Evolutionary conservation across 2,113 vertebrate genomes (phyloP), one percentile per base, ranked within the genome.

Genomic region (Corythornis cristatus): DNA sequence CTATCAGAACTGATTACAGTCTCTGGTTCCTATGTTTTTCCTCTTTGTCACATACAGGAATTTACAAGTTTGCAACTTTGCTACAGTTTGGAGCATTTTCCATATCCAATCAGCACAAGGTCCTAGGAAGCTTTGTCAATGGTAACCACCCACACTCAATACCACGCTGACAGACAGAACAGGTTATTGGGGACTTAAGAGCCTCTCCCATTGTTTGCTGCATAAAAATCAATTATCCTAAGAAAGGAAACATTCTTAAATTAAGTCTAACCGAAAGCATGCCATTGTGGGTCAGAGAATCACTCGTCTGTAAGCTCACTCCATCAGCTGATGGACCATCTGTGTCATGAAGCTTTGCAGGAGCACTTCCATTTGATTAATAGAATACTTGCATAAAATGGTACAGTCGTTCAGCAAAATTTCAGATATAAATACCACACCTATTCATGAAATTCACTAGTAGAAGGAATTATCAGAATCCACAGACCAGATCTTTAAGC

Each of bases 41-140:
- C 5, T 95, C 94, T 95, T 95, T 95, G 96, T 97, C 97, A 98
- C 96, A 97, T 97, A 98, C 83, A 98, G 98, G 97, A 98, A 98
- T 96, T 97, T 97, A 90, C 93, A 97, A 98, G 93, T 96, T 97
- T 37, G 37, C 37, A 37, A 37, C 37, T 37, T 97, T 97, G 97
- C 97, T 97, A 96, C 96, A 96, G 95, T 97, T 96, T 95, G 35
- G 90, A 95, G 96, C 91, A 93, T 96, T 95, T 94, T 93, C 96
- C 92, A 97, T 71, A 96, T 97, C 97, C 97, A 95, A 88, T 96
- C 95, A 95, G 51, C 50, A 92, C 67, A 89, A 78, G 93, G 73
- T 93, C 93, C 78, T 21, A 93, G 91, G 81, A 90, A 96, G 97
- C 95, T 96, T 96, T 96, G 88, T 95, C 92, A 94, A 75, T 86